phyloP scores from a whole-genome alignment of 2,888 invertebrate genomes.

The Meiosimyza decipiens region DNA sequence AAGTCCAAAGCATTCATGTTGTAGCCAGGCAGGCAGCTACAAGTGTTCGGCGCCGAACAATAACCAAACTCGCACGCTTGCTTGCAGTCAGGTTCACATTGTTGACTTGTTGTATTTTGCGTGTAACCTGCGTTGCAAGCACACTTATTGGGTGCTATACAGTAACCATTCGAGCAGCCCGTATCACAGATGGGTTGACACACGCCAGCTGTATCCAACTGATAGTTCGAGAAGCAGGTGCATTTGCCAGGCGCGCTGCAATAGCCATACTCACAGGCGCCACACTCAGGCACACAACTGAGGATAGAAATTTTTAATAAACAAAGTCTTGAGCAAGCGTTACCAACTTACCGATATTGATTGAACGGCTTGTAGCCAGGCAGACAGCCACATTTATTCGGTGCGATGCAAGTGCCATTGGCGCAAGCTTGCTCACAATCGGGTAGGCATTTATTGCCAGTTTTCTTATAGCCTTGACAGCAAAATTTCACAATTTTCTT shows the following conservation, averaged over 20 bases:
- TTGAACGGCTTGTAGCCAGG: conserved; percentile 60
- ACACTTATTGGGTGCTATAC: conserved; percentile 70
- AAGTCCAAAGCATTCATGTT: conserved; percentile 26
- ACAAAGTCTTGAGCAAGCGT: not conserved
- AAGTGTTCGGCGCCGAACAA: conserved; percentile 76
- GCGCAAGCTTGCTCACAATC: conserved; percentile 49
- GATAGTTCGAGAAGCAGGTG: conserved; percentile 52
- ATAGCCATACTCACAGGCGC: conserved; percentile 54
- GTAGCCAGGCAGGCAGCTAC: conserved; percentile 75
- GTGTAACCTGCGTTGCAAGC: conserved; percentile 70
- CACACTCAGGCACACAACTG: conserved; percentile 60
- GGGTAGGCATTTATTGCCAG: conserved; percentile 46
- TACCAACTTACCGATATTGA: conserved; percentile 44
- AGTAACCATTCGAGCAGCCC: conserved; percentile 59
- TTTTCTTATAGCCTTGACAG: conserved; percentile 47
- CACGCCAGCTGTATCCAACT: conserved; percentile 43
- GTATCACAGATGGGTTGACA: conserved; percentile 57
- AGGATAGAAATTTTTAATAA: not conserved
- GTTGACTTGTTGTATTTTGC: conserved; percentile 53
- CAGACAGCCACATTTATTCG: conserved; percentile 63
- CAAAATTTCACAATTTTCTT: conserved; percentile 43
- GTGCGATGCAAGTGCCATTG: conserved; percentile 56
- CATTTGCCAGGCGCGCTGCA: conserved; percentile 58
- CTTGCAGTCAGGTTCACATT: conserved; percentile 58
- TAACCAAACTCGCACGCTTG: conserved; percentile 57